Evolutionary conservation across 1,140 invertebrate genomes (phyloP).

Genomic region (Aphelinus certus): DNA sequence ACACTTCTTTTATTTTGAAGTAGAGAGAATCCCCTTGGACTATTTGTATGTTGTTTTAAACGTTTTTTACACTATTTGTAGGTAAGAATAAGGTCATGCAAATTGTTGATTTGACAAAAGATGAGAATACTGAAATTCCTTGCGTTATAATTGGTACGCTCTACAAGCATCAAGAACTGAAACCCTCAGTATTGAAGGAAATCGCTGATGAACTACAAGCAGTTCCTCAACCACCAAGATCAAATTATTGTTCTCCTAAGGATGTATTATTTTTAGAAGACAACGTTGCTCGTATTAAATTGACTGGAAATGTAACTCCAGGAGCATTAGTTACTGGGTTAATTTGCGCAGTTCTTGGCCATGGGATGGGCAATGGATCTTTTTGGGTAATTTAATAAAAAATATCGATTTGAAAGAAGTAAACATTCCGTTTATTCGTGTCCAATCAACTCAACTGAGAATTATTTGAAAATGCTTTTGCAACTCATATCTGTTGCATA

Average conservation of each 20-base stretch:
- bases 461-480: background rate
- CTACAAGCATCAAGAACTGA: constrained; percentile 91
- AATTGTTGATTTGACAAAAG: constrained; percentile 53
- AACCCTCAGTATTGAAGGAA: constrained; percentile 93
- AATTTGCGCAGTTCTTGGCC: constrained; percentile 79
- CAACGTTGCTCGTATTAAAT: constrained; percentile 85
- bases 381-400: constrained; percentile 51
- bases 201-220: constrained; percentile 88
- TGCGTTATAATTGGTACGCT: constrained; percentile 89
- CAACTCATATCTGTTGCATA: constrained; percentile 21
- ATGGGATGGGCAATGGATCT: constrained; percentile 57
- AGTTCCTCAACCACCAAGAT: constrained; percentile 76
- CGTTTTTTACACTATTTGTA: constrained; percentile 34
- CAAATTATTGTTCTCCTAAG: constrained; percentile 72
- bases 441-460: background rate
- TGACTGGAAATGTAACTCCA: constrained; percentile 73
- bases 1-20: no score
- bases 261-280: constrained; percentile 92
- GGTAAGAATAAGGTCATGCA: constrained; percentile 47
- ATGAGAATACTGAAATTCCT: constrained; percentile 57
- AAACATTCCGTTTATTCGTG: no score
- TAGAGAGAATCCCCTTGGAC: background rate
- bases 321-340: constrained; percentile 78
- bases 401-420: background rate
- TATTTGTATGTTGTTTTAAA: constrained; percentile 8